Base-by-base conservation (phyloP, 2,888 invertebrate species). In the Plagiodera versicolora region DNA sequence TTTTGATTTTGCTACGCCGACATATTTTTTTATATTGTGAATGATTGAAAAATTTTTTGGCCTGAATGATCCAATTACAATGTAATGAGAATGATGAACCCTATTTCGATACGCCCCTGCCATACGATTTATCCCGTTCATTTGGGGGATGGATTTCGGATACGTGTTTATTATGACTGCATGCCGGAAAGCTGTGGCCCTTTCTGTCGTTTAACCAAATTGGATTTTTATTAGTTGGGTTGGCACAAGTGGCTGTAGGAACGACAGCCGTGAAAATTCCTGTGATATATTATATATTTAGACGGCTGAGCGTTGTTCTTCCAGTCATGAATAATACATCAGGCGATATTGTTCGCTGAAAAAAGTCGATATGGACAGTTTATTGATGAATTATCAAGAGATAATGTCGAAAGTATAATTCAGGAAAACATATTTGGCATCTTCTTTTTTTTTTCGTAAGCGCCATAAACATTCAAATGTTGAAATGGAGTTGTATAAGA, bases 121-220 rank as follows among this genome's bases (percentile, higher is more conserved):
- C n/a, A n/a, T 20, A 11, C 32, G 35, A 20, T 20, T 39, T 20
- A 19, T 35, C 32, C 35, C 32, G n/a, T 18, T 6, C 28, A 52
- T 52, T 52, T 20, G 28, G 19, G 44, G 44, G 53, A 39, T 39
- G 18, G 52, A 11, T 52, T 30, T 35, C 35, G 52, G 20, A 53
- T 53, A 35, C 24, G 24, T 53, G 53, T 53, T 53, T 53, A 75
- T 76, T 76, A 76, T 75, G 74, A 74, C 73, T 75, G 74, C 73
- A 76, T 76, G 68, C 72, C 72, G 73, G 73, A 72, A 73, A 70
- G 72, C 71, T 73, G 39, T 74, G 69, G 71, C 71, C 70, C 70
- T 73, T 72, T 75, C 71, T 72, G 74, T 73, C 76, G 73, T 75
- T 76, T 73, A 75, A 71, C 74, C 73, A 75, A 76, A 77, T 76